A percentile compares a stretch with the other conserved stretches of the same genome.
phyloP scores from a whole-genome alignment of 2,797 vertebrate species.

The Onychomys torridus region DNA sequence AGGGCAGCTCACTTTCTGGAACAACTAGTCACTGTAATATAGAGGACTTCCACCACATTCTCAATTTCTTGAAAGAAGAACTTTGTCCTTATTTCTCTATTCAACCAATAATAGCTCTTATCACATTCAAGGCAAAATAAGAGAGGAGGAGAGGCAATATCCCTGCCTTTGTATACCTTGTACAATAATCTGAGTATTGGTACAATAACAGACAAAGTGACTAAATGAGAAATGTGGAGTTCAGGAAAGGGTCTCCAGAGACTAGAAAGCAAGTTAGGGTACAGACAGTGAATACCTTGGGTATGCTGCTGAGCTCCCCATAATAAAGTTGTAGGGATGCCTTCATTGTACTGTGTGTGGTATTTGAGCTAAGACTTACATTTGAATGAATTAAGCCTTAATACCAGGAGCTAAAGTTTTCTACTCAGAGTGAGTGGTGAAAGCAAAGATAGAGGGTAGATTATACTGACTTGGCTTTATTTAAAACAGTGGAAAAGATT shows the following conservation, averaged over 20 bases:
- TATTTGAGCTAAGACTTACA: conserved; percentile 10
- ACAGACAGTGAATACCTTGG: neutral
- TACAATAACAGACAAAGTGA: neutral
- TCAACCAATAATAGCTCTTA: neutral
- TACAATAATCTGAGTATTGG: neutral
- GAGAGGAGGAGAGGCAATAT: neutral
- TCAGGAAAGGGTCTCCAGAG: neutral
- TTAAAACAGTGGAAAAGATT: neutral
- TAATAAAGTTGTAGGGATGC: neutral
- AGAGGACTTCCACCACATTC: neutral
- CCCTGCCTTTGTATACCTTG: neutral
- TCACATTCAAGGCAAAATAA: neutral
- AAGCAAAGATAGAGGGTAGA: neutral
- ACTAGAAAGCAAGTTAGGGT: neutral
- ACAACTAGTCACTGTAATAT: neutral
- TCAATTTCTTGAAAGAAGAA: conserved; percentile 3
- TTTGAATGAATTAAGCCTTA: neutral
- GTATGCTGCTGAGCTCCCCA: neutral
- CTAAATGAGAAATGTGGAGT: neutral
- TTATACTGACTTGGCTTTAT: neutral
- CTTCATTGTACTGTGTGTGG: neutral
- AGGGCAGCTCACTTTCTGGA: neutral
- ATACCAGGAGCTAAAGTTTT: neutral
- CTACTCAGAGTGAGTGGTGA: neutral
- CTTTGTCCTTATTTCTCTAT: conserved; percentile 11